Conservation (phyloP, 2,888 invertebrate genomes). For the Archips crataeganus region DNA sequence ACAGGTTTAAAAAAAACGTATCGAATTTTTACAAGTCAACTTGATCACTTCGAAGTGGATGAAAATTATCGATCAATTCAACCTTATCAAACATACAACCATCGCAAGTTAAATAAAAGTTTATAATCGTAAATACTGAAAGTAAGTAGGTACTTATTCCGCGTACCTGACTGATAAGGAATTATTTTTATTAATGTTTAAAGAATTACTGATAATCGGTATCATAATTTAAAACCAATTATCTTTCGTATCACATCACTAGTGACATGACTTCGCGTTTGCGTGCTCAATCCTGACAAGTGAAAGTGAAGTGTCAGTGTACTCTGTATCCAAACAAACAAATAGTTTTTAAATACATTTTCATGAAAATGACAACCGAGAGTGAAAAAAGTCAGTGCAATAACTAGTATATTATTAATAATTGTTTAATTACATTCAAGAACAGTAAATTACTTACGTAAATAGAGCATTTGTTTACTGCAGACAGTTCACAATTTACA, state of each 20-base stretch:
- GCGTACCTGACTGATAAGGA: neutral
- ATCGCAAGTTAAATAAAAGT: no score
- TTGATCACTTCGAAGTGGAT: no score
- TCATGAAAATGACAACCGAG: neutral
- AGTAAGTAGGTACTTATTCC: no score
- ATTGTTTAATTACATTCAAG: neutral
- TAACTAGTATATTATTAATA: neutral
- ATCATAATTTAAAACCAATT: neutral
- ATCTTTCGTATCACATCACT: constrained; percentile 25
- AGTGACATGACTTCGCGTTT: constrained; percentile 10
- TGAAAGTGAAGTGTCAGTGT: constrained; percentile 9
- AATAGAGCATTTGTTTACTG: neutral
- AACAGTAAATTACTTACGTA: neutral
- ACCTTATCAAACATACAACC: no score
- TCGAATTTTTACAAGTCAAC: no score
- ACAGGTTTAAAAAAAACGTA: no score
- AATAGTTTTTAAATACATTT: neutral
- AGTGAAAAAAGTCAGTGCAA: constrained; percentile 15
- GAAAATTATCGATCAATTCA: no score
- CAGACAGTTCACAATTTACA: neutral
- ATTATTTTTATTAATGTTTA: neutral
- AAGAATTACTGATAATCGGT: neutral
- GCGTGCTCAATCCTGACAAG: neutral
- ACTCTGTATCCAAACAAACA: neutral
- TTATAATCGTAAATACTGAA: no score